Evolutionary conservation across 2,113 vertebrate species (phyloP).

Genomic region (Sarotherodon lohbergeri): DNA sequence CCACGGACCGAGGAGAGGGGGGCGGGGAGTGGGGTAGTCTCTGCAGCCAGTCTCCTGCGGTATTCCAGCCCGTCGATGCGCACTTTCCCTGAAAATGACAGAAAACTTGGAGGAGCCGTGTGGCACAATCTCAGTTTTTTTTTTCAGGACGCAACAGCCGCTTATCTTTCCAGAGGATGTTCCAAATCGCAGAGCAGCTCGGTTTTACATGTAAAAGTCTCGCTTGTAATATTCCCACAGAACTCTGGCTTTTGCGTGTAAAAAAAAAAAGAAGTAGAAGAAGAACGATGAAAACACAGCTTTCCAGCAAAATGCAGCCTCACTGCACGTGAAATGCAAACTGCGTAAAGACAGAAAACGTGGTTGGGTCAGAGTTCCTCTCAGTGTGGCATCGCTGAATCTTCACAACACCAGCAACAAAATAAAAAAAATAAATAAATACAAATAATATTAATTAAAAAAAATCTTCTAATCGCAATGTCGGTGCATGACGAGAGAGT

Average conservation of each 20-base stretch:
- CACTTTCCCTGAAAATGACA: constrained; percentile 27
- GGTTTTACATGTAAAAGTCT: not conserved
- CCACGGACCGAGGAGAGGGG: constrained; percentile 32
- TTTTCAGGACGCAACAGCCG: constrained; percentile 15
- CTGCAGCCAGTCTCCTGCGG: not conserved
- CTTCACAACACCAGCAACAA: not conserved
- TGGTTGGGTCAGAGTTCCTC: constrained; percentile 19
- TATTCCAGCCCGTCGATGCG: constrained; percentile 47
- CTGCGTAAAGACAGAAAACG: constrained; percentile 8
- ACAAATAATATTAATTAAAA: not conserved
- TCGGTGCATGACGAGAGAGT: constrained; percentile 49
- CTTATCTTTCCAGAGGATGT: constrained; percentile 34
- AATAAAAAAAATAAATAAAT: not conserved
- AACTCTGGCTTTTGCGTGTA: not conserved
- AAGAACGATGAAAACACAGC: not conserved
- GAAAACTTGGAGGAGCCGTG: not conserved
- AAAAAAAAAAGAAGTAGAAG: not conserved
- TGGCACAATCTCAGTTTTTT: constrained; percentile 1
- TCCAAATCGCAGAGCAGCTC: constrained; percentile 13
- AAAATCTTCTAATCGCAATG: constrained; percentile 31
- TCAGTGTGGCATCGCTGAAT: constrained; percentile 34
- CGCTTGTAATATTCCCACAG: constrained; percentile 28
- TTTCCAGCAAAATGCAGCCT: not conserved
- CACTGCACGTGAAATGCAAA: constrained; percentile 36
- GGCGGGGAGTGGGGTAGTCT: not conserved